These are phyloP conservation scores for Biston stratarius DNA, from an alignment of 2,888 invertebrate species.

Conservation along the genomic window DNA sequence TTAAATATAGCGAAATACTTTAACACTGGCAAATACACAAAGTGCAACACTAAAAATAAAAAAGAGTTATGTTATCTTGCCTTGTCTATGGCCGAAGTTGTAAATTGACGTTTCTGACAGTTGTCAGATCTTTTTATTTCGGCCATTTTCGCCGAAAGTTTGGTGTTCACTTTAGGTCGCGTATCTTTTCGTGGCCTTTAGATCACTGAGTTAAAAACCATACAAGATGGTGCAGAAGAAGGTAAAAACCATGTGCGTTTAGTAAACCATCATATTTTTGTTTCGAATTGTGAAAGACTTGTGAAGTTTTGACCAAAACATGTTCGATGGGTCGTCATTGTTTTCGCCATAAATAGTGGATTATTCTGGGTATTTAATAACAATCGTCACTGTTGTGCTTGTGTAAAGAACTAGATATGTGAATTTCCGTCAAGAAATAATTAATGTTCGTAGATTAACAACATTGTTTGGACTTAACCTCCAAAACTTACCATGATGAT, in stretches of 20 bases:
- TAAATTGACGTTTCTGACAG: constrained; percentile 48
- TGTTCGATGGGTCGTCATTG: constrained; percentile 56
- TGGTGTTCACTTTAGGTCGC: constrained; percentile 79
- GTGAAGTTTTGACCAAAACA: constrained; percentile 56
- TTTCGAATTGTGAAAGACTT: constrained; percentile 52
- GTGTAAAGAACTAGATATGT: background rate
- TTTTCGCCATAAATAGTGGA: constrained; percentile 54
- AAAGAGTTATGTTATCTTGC: background rate
- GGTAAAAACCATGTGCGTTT: constrained; percentile 84
- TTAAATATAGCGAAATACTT: too few species aligned
- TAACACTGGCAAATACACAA: too few species aligned
- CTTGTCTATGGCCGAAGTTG: constrained; percentile 35
- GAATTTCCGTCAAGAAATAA: background rate
- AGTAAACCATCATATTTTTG: constrained; percentile 70
- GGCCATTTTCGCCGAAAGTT: constrained; percentile 85
- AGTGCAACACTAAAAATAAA: too few species aligned
- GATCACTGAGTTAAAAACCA: constrained; percentile 77
- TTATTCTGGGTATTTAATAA: constrained; percentile 42
- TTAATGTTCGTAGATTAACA: constrained; percentile 8
- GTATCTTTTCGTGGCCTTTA: constrained; percentile 83
- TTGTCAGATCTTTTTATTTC: constrained; percentile 75
- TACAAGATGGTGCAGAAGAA: constrained; percentile 86
- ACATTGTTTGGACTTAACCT: constrained; percentile 63
- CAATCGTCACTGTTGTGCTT: constrained; percentile 27
- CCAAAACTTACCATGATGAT: constrained; percentile 71